Percentiles rank a stretch among this genome's conserved stretches.
phyloP scores from a whole-genome alignment of 2,888 invertebrate genomes.

The Conops quadrifasciatus region DNA sequence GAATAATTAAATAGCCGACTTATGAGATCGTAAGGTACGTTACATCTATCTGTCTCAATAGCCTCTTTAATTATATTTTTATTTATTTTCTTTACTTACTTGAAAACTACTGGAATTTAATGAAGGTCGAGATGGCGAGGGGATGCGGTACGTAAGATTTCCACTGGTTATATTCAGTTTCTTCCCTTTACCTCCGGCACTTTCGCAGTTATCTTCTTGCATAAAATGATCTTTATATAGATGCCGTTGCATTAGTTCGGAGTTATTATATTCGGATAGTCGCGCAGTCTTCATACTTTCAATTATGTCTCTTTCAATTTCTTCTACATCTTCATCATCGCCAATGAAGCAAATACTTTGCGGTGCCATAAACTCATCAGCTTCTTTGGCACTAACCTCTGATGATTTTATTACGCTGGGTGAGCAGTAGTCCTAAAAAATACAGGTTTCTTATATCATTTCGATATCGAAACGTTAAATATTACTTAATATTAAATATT shows the following conservation, averaged over 20 bases:
- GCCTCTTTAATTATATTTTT: too few relatives aligned
- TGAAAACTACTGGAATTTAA: constrained; percentile 78
- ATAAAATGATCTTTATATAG: constrained; percentile 42
- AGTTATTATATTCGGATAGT: constrained; percentile 50
- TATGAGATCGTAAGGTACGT: too few relatives aligned
- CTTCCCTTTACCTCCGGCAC: constrained; percentile 52
- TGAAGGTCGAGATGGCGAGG: constrained; percentile 84
- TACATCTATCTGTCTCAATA: too few relatives aligned
- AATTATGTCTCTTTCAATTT: constrained; percentile 63
- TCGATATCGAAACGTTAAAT: too few relatives aligned
- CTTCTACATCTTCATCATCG: constrained; percentile 69
- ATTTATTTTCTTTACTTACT: constrained; percentile 45
- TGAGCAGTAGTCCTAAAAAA: constrained; percentile 52
- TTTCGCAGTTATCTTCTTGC: constrained; percentile 63
- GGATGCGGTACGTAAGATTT: constrained; percentile 86
- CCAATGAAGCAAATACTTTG: constrained; percentile 93
- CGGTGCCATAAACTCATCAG: constrained; percentile 88
- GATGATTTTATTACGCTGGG: constrained; percentile 46
- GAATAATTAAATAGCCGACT: too few relatives aligned
- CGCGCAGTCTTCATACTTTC: constrained; percentile 59
- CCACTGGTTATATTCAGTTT: constrained; percentile 87
- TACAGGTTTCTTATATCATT: not conserved
- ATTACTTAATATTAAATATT: too few relatives aligned
- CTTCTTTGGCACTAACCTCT: constrained; percentile 43
- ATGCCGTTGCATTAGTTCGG: constrained; percentile 39